These are phyloP conservation scores for Bursaphelenchus mucronatus DNA, from an alignment of 1,140 invertebrate genomes.

Conservation along the genomic window DNA sequence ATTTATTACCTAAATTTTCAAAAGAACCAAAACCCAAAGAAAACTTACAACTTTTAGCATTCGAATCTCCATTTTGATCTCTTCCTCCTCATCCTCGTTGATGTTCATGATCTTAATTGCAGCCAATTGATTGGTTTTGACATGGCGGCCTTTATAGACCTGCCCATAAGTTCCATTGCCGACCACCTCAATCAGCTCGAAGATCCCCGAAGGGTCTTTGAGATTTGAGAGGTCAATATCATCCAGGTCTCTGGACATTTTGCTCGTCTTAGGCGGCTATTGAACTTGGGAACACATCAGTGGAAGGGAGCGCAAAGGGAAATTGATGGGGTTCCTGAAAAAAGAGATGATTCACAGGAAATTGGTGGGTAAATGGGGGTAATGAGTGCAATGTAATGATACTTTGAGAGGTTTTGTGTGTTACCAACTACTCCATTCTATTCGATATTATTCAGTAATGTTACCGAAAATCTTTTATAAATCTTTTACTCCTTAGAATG, in stretches of 20 bases:
- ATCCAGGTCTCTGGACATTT: conserved; percentile 2
- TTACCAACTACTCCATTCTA: neutral
- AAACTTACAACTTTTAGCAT: conserved; percentile 77
- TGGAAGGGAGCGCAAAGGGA: neutral
- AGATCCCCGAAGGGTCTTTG: conserved; percentile 97
- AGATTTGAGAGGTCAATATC: conserved; percentile 23
- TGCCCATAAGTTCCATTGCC: conserved; percentile 99
- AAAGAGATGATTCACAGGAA: neutral
- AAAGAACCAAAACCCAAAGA: conserved; percentile 25
- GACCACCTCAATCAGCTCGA: conserved; percentile 98
- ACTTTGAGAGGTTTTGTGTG: neutral
- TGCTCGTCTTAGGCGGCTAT: neutral
- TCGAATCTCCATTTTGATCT: conserved; percentile 99
- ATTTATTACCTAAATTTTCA: conserved; percentile 8
- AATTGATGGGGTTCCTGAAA: neutral
- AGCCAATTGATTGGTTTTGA: conserved; percentile 95
- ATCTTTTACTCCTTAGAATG: too few species aligned
- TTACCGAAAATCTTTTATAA: too few species aligned
- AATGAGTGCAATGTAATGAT: neutral
- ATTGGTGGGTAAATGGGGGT: neutral
- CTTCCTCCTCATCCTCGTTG: conserved; percentile 98
- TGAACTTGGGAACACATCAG: neutral
- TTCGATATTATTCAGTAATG: neutral
- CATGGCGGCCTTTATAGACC: conserved; percentile 98
- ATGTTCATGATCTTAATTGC: conserved; percentile 99